Evolutionary conservation across 2,888 invertebrate species (phyloP).

Genomic region (Scotopteryx bipunctaria): DNA sequence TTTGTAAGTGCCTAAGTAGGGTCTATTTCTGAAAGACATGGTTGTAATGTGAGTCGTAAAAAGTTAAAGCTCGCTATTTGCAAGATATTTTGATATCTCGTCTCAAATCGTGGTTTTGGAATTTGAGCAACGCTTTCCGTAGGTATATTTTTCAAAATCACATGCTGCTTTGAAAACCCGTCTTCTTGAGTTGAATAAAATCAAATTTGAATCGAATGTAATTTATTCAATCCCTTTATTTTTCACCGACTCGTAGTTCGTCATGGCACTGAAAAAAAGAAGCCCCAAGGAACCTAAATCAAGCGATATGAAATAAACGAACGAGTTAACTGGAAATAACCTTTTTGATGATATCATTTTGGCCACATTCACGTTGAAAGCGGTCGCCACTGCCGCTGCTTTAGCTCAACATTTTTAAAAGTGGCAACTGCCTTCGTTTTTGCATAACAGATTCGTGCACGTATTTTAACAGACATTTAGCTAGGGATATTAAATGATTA

Average conservation of each 20-base stretch:
- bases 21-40: not conserved
- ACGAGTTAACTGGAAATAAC: conserved; percentile 30
- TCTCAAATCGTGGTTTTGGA: too few species aligned
- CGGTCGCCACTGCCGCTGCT: not conserved
- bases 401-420: too few species aligned
- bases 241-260: conserved; percentile 5
- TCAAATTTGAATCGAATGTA: not conserved
- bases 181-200: not conserved
- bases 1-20: too few species aligned
- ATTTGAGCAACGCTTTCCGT: too few species aligned
- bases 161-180: not conserved
- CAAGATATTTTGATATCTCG: too few species aligned
- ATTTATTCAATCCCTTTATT: not conserved
- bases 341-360: not conserved
- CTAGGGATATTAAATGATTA: too few species aligned
- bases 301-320: conserved; percentile 3
- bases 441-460: not conserved
- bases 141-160: not conserved
- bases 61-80: too few species aligned
- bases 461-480: not conserved
- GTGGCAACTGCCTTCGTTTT: not conserved
- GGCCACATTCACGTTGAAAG: not conserved
- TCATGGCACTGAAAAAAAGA: conserved; percentile 7
- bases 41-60: not conserved
- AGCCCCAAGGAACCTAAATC: not conserved